Conservation (phyloP, 1,140 invertebrate species). For the Pomacea maculata region DNA sequence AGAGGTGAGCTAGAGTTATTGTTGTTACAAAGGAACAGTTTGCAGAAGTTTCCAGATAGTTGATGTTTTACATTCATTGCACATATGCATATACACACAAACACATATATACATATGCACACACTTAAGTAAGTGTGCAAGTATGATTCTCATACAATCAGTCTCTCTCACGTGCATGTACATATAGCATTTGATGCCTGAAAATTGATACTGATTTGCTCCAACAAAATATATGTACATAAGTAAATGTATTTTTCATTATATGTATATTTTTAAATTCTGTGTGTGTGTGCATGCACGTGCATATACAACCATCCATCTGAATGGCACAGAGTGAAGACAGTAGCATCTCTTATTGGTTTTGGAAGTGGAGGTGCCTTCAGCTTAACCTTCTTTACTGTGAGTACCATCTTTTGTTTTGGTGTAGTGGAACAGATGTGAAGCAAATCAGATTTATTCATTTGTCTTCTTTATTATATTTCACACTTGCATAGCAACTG, state of each 20-base stretch:
- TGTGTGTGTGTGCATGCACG: not conserved
- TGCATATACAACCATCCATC: not conserved
- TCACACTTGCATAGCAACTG: no score
- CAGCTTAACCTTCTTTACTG: conserved; percentile 15
- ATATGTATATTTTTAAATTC: not conserved
- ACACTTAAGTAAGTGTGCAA: not conserved
- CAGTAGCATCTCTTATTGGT: conserved; percentile 7
- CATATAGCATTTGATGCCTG: no score
- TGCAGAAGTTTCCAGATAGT: not conserved
- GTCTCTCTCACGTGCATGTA: not conserved
- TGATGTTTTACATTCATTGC: not conserved
- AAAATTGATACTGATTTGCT: not conserved
- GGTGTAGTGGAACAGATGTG: no score
- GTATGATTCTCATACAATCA: not conserved
- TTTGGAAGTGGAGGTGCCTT: conserved; percentile 14
- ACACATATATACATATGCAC: not conserved
- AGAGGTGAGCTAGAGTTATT: no score
- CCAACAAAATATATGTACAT: not conserved
- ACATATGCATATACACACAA: not conserved
- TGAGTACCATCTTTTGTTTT: not conserved
- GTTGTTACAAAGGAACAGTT: no score
- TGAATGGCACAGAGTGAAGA: conserved; percentile 6
- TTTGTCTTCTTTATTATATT: no score
- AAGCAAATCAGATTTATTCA: no score
- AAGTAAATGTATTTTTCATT: no score